Evolutionary conservation across 1,140 invertebrate genomes (phyloP).

Genomic region (Sarcophaga bullata): DNA sequence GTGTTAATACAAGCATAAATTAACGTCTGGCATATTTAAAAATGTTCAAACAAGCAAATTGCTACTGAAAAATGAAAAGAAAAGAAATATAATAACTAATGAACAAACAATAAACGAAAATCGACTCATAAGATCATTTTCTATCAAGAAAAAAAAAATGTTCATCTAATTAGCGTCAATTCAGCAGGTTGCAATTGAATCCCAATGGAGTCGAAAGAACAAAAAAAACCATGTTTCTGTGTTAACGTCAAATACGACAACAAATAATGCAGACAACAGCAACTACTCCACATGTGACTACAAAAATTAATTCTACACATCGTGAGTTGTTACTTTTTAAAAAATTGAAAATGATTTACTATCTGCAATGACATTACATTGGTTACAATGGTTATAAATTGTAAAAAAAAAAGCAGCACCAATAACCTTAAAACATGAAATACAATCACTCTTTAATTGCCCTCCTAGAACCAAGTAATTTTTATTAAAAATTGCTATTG

Average conservation of each 20-base stretch:
- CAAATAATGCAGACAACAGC: not conserved
- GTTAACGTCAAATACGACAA: not conserved
- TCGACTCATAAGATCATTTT: slow-evolving; percentile 17
- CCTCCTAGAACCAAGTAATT: slow-evolving; percentile 21
- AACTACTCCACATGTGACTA: not conserved
- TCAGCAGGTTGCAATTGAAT: slow-evolving; percentile 37
- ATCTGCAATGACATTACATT: slow-evolving; percentile 24
- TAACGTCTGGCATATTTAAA: slow-evolving; percentile 29
- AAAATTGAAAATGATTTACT: slow-evolving; percentile 39
- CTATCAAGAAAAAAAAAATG: slow-evolving; percentile 26
- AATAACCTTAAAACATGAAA: slow-evolving; percentile 36
- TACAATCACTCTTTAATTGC: slow-evolving; percentile 32
- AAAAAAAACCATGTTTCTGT: slow-evolving; percentile 12
- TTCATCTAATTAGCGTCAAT: slow-evolving; percentile 40
- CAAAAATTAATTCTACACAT: no score
- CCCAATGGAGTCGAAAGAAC: slow-evolving; percentile 23
- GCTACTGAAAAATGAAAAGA: not conserved
- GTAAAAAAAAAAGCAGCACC: not conserved
- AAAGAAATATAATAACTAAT: not conserved
- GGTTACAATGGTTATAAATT: not conserved
- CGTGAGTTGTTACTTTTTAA: no score
- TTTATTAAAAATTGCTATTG: not conserved
- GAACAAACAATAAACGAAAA: not conserved
- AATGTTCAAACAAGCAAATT: slow-evolving; percentile 18
- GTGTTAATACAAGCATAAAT: slow-evolving; percentile 38